Base-by-base conservation (phyloP, 1,140 invertebrate genomes). In the Papilio machaon region DNA sequence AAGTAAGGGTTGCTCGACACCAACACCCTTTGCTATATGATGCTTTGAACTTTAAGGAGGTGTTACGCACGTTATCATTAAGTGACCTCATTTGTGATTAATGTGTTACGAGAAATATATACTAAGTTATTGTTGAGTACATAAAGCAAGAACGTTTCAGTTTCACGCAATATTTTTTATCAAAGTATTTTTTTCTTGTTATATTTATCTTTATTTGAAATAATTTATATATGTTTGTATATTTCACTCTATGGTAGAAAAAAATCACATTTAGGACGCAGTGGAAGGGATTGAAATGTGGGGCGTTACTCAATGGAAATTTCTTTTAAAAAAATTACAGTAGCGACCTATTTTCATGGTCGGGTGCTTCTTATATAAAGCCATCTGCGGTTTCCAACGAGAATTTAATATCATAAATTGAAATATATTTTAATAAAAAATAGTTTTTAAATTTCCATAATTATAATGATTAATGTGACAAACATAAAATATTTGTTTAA, bases 271-370 rank as follows among this genome's bases (percentile, higher is more conserved):
- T 47, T 52, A 76, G 74, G 19, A 17, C 47, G 47, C 74, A 76
- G 19, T 54, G 74, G 11, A 76, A 52, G 13, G 13, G 46, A 76
- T 73, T 46, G 38, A 54, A 76, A 52, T 52, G 74, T 76, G 19
- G 47, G 19, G 10, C 23, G 19, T 49, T 54, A 10, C 23, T 76
- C 74, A 76, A 76, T 76, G 19, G 15, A 47, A 23, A 52, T 76
- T 76, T 49, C 46, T 76, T 76, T 74, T 74, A 1, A 76, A 76
- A 76, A 49, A 49, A 76, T 76, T 54, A 76, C 74, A 23, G 74
- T 30, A 30, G 47, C 74, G 74, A 76, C 74, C 74, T 76, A 76
- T 76, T 76, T 76, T 52, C 46, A 47, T 47, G 47, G 43, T 54
- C 74, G n/a, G 23, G 11, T 47, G 74, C 47, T 76, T 70, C 73